Conservation (phyloP, 37 sponge, comb jelly and placozoan genomes). For the Axinella damicornis region DNA sequence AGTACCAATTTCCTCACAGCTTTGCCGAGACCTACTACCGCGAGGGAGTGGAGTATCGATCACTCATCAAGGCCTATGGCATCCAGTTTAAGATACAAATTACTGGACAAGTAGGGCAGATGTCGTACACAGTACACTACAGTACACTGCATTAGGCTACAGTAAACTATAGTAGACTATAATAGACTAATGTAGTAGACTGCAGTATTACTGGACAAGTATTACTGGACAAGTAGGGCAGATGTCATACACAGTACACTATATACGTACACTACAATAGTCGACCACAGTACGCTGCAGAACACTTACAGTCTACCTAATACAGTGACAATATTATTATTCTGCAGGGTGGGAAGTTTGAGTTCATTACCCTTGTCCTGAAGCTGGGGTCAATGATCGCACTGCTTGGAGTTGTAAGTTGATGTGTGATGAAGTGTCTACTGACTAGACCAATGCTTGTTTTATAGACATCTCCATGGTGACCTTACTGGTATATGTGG, state of each 20-base stretch:
- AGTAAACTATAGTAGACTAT: not conserved
- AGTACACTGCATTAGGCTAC: not conserved
- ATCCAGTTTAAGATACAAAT: slow-evolving; percentile 57
- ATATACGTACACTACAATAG: not conserved
- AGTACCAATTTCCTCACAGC: not conserved
- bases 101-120: slow-evolving; percentile 47
- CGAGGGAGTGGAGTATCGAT: slow-evolving; percentile 20
- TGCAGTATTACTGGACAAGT: not conserved
- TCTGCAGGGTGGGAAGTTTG: slow-evolving; percentile 70
- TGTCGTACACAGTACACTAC: not conserved
- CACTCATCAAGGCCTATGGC: slow-evolving; percentile 76
- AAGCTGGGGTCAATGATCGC: slow-evolving; percentile 74
- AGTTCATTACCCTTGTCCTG: slow-evolving; percentile 42
- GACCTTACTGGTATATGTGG: not conserved
- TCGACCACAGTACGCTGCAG: not conserved
- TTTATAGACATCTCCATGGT: too few species aligned
- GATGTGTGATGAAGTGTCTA: too few species aligned
- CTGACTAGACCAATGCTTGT: too few species aligned
- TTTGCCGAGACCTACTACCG: slow-evolving; percentile 12
- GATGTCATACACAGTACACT: not conserved
- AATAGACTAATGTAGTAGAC: too few species aligned
- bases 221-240: slow-evolving; percentile 47
- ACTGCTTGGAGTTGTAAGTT: slow-evolving; percentile 72
- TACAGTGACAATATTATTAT: too few species aligned
- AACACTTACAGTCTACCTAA: too few species aligned